Conservation (phyloP, 2,797 vertebrate genomes). For the Stomatorhinus walkeri region DNA sequence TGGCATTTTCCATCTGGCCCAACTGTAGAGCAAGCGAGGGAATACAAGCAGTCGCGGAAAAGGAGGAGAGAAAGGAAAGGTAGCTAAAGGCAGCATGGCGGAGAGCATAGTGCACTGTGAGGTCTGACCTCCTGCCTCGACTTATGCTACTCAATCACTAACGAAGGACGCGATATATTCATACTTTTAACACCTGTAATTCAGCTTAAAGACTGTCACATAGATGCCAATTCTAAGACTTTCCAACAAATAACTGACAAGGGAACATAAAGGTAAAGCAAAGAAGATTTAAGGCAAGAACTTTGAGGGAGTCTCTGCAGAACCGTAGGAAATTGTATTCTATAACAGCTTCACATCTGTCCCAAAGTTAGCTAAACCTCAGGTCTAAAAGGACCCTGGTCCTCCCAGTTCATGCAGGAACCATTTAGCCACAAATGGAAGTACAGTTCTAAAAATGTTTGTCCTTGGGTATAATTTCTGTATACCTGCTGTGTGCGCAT, state of each 20-base stretch:
- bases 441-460: slow-evolving; percentile 5
- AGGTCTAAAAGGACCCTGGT: background rate
- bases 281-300: background rate
- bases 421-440: background rate
- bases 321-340: background rate
- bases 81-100: background rate
- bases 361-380: slow-evolving; percentile 1
- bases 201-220: background rate
- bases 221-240: background rate
- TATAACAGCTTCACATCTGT: background rate
- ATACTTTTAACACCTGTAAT: background rate
- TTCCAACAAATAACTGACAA: background rate
- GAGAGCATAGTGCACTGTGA: background rate
- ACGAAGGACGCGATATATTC: background rate
- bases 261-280: background rate
- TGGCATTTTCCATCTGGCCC: background rate
- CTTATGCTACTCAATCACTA: background rate
- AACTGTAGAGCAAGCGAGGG: background rate
- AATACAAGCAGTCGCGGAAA: background rate
- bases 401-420: background rate
- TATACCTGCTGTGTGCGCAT: slow-evolving; percentile 12
- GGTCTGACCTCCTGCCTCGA: background rate
- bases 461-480: slow-evolving; percentile 4
- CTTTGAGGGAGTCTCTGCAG: background rate
- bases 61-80: background rate